Percentiles rank a stretch among this genome's conserved stretches.
phyloP scores from a whole-genome alignment of 2,797 vertebrate species.

The Chloroceryle amazona region DNA sequence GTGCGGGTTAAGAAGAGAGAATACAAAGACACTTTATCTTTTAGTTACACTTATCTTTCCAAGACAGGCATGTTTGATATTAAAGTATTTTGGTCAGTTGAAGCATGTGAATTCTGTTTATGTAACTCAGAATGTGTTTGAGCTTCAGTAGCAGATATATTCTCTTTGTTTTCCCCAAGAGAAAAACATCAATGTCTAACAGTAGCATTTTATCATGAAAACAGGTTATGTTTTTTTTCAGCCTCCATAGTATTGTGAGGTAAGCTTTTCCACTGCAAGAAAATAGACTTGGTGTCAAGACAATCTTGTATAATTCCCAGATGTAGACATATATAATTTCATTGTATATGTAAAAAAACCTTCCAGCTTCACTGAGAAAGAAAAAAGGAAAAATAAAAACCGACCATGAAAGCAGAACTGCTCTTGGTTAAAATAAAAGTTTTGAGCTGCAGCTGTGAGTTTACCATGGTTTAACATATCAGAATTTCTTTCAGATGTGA shows the following conservation, averaged over 20 bases:
- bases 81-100: background rate
- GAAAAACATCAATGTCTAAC: too few relatives aligned
- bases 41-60: background rate
- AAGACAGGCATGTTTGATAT: background rate
- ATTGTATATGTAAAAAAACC: background rate
- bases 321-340: background rate
- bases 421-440: too few relatives aligned
- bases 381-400: too few relatives aligned
- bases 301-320: background rate
- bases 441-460: too few relatives aligned
- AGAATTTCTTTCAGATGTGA: too few relatives aligned
- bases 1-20: background rate
- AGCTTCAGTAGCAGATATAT: background rate
- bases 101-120: background rate
- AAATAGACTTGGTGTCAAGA: background rate
- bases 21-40: background rate
- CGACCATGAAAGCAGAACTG: too few relatives aligned
- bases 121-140: background rate
- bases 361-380: background rate
- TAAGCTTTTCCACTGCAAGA: background rate
- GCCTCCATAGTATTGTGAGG: accelerated
- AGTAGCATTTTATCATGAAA: background rate
- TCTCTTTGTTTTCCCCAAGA: background rate
- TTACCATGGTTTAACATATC: too few relatives aligned
- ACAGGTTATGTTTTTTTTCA: background rate